Percentiles rank a stretch among this genome's conserved stretches.
phyloP scores from a whole-genome alignment of 2,113 vertebrate genomes.

The Erythrolamprus reginae region DNA sequence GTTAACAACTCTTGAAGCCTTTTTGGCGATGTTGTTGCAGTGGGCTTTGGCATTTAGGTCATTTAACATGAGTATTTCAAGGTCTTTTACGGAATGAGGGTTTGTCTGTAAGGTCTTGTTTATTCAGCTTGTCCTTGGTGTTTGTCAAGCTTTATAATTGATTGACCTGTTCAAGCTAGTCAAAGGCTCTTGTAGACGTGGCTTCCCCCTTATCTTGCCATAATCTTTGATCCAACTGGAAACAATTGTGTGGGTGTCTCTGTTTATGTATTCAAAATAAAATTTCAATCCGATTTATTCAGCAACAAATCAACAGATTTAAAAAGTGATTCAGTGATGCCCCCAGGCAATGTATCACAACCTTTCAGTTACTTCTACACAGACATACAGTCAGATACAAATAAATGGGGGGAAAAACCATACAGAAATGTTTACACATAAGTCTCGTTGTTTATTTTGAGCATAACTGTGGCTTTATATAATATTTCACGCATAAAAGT shows the following conservation, averaged over 20 bases:
- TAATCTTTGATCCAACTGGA: background rate
- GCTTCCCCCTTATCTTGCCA: background rate
- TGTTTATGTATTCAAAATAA: background rate
- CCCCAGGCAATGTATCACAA: too few species aligned
- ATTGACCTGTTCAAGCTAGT: background rate
- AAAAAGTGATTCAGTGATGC: background rate
- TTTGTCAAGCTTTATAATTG: background rate
- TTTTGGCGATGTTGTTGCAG: too few species aligned
- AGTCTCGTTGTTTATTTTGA: background rate
- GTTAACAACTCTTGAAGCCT: too few species aligned
- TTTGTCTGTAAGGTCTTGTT: too few species aligned
- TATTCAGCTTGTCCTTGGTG: too few species aligned
- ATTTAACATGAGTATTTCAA: too few species aligned
- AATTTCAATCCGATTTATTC: background rate
- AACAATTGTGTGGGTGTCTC: background rate
- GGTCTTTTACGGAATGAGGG: too few species aligned
- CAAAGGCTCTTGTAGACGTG: background rate
- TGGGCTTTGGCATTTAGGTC: too few species aligned
- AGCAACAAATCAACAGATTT: background rate
- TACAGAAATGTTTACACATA: background rate
- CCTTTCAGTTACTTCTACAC: background rate
- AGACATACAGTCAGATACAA: background rate
- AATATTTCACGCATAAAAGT: background rate
- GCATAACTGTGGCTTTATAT: background rate
- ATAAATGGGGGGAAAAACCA: background rate